phyloP scores from a whole-genome alignment of 2,888 invertebrate species.

The Ectemnius continuus region DNA sequence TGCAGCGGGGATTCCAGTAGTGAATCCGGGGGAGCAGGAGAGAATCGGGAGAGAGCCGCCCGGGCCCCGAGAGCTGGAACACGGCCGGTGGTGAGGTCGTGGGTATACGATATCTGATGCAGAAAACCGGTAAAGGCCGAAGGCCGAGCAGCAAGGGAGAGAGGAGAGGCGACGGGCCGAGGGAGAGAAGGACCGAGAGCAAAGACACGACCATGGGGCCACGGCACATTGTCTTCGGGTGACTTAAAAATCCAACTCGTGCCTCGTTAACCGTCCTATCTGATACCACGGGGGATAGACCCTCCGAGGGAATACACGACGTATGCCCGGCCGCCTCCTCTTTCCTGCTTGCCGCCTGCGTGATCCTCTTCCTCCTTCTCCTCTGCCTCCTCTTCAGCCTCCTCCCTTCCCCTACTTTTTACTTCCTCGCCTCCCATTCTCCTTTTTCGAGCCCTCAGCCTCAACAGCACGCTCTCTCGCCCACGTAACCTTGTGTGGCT shows the following conservation, averaged over 20 bases:
- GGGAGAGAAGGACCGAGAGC: conserved; percentile 61
- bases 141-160: conserved; percentile 35
- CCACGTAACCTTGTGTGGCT: conserved; percentile 60
- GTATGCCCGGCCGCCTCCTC: conserved; percentile 32
- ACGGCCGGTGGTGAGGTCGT: conserved; percentile 63
- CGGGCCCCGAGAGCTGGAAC: conserved; percentile 27
- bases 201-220: conserved; percentile 67
- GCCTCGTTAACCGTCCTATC: conserved; percentile 77
- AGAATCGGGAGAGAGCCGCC: conserved; percentile 19
- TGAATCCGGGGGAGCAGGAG: conserved; percentile 2
- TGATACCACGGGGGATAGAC: conserved; percentile 63
- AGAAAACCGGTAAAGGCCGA: conserved; percentile 76
- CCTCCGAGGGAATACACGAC: conserved; percentile 53
- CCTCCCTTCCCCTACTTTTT: conserved; percentile 9
- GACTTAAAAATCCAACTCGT: conserved; percentile 77
- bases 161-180: conserved; percentile 29
- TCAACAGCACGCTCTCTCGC: conserved; percentile 25
- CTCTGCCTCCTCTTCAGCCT: conserved; percentile 22
- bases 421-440: conserved; percentile 34
- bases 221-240: conserved; percentile 74
- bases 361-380: conserved; percentile 38
- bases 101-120: conserved; percentile 76
- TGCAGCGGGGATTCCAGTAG: background rate
- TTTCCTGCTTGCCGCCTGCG: conserved; percentile 32
- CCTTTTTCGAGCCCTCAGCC: background rate